Evolutionary conservation across 2,797 vertebrate genomes (phyloP).

Genomic region (Mareca penelope): DNA sequence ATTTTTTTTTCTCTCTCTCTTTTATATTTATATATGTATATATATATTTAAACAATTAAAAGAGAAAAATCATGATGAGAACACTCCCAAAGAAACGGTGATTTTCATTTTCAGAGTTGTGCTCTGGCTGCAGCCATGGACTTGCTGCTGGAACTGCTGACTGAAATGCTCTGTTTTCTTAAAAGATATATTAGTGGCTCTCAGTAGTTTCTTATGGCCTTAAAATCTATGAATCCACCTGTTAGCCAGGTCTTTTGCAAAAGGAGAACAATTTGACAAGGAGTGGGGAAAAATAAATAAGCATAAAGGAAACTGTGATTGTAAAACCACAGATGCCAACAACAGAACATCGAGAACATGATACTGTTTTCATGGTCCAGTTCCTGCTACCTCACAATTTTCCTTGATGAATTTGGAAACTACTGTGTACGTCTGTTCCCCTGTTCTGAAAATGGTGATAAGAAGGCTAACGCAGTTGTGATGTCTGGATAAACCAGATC

Average conservation of each 20-base stretch:
- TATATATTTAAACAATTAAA: background rate
- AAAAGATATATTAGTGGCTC: background rate
- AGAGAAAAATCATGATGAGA: background rate
- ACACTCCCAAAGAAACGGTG: background rate
- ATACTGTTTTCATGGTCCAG: background rate
- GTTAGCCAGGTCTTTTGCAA: background rate
- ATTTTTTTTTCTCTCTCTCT: too few relatives aligned
- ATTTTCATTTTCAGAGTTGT: background rate
- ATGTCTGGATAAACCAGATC: background rate
- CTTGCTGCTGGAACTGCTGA: background rate
- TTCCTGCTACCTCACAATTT: background rate
- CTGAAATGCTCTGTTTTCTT: background rate
- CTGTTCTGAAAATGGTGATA: background rate
- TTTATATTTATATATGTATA: too few relatives aligned
- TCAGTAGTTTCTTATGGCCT: background rate
- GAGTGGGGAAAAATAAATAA: background rate
- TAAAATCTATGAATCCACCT: background rate
- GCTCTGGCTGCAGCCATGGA: background rate
- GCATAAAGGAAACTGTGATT: background rate
- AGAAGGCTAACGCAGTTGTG: background rate
- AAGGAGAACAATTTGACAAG: background rate
- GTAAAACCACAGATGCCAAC: background rate
- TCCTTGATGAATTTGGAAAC: background rate
- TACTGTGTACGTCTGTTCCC: background rate
- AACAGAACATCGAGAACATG: background rate